These are phyloP conservation scores for Apodemia mormo DNA, from an alignment of 2,888 invertebrate species.

Conservation along the genomic window DNA sequence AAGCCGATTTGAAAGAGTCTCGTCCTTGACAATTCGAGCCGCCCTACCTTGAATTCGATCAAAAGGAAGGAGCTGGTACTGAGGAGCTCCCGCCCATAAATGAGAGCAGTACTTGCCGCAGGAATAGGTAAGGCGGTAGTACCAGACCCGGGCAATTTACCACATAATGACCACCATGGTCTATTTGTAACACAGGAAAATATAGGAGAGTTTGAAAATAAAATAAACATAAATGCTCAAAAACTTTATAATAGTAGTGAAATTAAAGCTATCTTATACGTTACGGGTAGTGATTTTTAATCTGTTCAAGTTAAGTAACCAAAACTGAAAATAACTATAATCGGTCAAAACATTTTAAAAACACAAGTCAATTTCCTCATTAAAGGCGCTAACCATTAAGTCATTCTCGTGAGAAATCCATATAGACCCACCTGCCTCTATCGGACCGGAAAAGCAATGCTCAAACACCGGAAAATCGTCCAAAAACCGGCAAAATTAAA, in stretches of 20 bases:
- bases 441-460: conserved; percentile 71
- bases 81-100: too few species aligned
- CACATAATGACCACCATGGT: too few species aligned
- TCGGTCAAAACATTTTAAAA: conserved; percentile 6
- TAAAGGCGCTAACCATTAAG: conserved; percentile 53
- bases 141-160: too few species aligned
- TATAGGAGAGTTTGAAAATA: too few species aligned
- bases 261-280: neutral
- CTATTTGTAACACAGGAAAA: too few species aligned
- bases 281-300: neutral
- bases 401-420: conserved; percentile 74
- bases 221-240: neutral
- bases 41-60: too few species aligned
- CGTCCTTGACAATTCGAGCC: too few species aligned
- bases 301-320: neutral
- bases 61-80: too few species aligned
- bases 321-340: conserved; percentile 10
- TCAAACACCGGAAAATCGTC: conserved; percentile 78
- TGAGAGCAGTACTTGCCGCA: too few species aligned
- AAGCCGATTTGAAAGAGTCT: too few species aligned
- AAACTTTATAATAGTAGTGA: neutral
- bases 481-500: conserved; percentile 73
- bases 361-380: conserved; percentile 54
- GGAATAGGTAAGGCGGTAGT: too few species aligned
- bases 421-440: conserved; percentile 67